These are phyloP conservation scores for Lepidurus packardi DNA, from an alignment of 1,140 invertebrate species.

Conservation along the genomic window DNA sequence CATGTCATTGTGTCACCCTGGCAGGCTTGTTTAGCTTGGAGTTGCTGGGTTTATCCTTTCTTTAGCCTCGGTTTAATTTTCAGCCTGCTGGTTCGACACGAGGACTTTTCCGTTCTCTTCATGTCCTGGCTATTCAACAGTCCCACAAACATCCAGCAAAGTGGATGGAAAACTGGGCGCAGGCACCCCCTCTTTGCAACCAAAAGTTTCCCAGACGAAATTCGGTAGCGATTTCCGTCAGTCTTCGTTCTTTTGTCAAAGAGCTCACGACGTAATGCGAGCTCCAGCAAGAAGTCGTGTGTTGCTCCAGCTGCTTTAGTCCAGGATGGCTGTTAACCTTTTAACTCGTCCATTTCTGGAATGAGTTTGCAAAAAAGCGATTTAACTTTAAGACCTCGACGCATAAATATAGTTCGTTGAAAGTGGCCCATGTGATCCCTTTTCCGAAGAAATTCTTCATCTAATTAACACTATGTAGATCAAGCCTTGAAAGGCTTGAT, in stretches of 20 bases:
- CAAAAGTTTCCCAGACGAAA: background rate
- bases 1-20: constrained; percentile 16
- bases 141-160: constrained; percentile 18
- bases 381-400: background rate
- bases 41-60: constrained; percentile 1
- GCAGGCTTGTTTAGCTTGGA: constrained; percentile 7
- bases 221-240: background rate
- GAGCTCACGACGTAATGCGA: background rate
- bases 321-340: background rate
- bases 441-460: background rate
- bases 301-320: background rate
- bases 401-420: background rate
- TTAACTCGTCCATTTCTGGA: background rate
- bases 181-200: background rate
- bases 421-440: background rate
- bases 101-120: background rate
- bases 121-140: constrained; percentile 4
- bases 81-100: constrained; percentile 8
- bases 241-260: background rate
- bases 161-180: constrained; percentile 12
- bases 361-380: background rate
- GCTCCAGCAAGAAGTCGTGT: background rate
- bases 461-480: background rate
- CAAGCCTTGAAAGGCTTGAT: background rate
- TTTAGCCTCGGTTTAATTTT: constrained; percentile 10